A percentile compares a stretch with the other conserved stretches of the same genome.
Evolutionary conservation across 2,113 vertebrate species (phyloP).

Genomic region (Xenopus tropicalis): DNA sequence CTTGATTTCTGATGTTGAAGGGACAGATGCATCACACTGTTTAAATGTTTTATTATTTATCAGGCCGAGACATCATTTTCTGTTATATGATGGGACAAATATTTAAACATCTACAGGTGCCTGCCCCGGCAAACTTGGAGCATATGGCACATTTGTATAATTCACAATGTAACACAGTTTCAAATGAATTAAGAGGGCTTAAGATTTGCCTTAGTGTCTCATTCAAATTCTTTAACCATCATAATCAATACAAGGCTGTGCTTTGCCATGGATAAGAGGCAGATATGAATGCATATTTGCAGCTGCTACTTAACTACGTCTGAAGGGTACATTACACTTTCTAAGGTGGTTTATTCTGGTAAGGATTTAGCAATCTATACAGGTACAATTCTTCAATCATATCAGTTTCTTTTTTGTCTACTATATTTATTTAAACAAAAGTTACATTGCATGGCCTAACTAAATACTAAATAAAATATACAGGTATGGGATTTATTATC

Average conservation of each 20-base stretch:
- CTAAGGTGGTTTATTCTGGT: no score
- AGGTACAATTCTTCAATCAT: no score
- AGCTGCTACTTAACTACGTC: constrained; percentile 18
- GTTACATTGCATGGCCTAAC: no score
- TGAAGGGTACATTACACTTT: no score
- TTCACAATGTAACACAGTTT: constrained; percentile 37
- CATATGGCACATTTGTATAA: constrained; percentile 40
- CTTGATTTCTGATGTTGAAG: no score
- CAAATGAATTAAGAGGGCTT: constrained; percentile 38
- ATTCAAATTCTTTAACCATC: no score
- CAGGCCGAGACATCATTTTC: constrained; percentile 2
- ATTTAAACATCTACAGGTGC: constrained; percentile 40
- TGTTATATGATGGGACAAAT: constrained; percentile 25
- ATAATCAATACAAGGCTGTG: constrained; percentile 31
- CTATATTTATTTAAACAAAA: no score
- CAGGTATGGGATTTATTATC: no score
- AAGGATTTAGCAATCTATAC: no score
- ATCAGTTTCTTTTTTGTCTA: no score
- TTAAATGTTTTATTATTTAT: constrained; percentile 27
- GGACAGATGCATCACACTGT: background rate
- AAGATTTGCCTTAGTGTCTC: constrained; percentile 34
- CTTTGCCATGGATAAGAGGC: constrained; percentile 33
- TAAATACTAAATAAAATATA: no score
- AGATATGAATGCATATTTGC: constrained; percentile 38
- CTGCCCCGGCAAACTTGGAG: constrained; percentile 29